Base-by-base conservation (phyloP, 2,113 vertebrate genomes). In the Glaucomys volans region DNA sequence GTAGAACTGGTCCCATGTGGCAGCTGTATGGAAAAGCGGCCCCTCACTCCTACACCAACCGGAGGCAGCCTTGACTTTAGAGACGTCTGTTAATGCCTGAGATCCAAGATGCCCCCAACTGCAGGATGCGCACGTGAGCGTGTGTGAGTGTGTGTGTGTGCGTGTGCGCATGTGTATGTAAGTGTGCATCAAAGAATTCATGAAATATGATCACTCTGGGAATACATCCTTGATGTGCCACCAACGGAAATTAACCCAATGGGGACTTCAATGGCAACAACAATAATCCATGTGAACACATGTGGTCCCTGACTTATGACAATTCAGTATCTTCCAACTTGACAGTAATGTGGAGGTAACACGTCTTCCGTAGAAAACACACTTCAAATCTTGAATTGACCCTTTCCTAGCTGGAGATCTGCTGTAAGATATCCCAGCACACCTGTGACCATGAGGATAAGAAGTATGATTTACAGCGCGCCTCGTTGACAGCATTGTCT, bases 1-100 rank as follows among this genome's bases (percentile, higher is more conserved):
- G 0, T 0, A 4, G 57, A 32, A 1, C 22, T 24, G 14, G 0
- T 8, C 47, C 75, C 32, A 50, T 28, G 1, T 0, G 1, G 42
- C 13, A 16, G 37, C 52, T 6, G 3, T 14, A 28, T 11, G 5
- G 16, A 50, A 50, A 9, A 14, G 13, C 71, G 66, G 1, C 35
- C 83, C 35, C 14, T 30, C 47, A 13, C 16, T 9, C 32, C 6
- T 42, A 6, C 1, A 16, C 30, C 44, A 52, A 10, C 7, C 2
- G 0, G 6, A 8, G 44, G 13, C 50, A 35, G 20, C 32, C 26
- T 67, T 71, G 62, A 85, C 79, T 67, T 64, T 44, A 75, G 35
- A 77, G 52, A 69, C 40, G n/a, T 11, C 5, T 72, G 72, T 88
- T 26, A 62, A 44, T 62, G 59, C 44, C 54, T n/a, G 37, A 89